Conservation (phyloP, 2,113 vertebrate genomes). For the Sprattus sprattus region DNA sequence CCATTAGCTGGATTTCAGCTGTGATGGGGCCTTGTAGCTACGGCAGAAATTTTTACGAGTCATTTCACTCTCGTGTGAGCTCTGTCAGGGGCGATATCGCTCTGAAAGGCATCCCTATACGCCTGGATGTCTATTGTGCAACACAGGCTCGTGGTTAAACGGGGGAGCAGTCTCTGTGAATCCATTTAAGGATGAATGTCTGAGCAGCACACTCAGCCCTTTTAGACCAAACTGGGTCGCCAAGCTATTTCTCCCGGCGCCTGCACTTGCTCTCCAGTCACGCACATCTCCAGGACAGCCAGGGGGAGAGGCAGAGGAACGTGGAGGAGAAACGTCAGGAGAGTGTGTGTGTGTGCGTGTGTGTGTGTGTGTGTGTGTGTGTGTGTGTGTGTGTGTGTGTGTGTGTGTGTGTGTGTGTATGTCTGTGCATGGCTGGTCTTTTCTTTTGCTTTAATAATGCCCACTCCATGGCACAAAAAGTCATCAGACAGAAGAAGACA, state of each 20-base stretch:
- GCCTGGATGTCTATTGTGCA: slow-evolving; percentile 13
- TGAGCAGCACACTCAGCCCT: slow-evolving; percentile 28
- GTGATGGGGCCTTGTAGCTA: neutral
- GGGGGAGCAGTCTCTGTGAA: slow-evolving; percentile 20
- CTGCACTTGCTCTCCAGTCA: slow-evolving; percentile 62
- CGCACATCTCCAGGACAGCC: slow-evolving; percentile 48
- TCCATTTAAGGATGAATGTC: slow-evolving; percentile 35
- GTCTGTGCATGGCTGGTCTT: neutral
- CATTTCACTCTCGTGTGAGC: slow-evolving; percentile 8
- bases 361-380: neutral
- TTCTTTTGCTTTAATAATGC: neutral
- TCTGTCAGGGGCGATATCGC: slow-evolving; percentile 16
- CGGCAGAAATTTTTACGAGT: neutral
- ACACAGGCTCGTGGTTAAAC: neutral
- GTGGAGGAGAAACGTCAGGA: neutral
- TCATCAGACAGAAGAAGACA: neutral
- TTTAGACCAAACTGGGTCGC: slow-evolving; percentile 64
- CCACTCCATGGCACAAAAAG: neutral
- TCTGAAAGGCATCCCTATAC: slow-evolving; percentile 15
- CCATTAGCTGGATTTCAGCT: neutral
- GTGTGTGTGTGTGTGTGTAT: neutral
- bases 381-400: no score
- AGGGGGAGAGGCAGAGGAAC: neutral
- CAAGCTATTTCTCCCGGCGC: slow-evolving; percentile 60
- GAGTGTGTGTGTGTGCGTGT: neutral